Conservation (phyloP, 2,797 vertebrate genomes). For the Sebastes umbrosus region DNA sequence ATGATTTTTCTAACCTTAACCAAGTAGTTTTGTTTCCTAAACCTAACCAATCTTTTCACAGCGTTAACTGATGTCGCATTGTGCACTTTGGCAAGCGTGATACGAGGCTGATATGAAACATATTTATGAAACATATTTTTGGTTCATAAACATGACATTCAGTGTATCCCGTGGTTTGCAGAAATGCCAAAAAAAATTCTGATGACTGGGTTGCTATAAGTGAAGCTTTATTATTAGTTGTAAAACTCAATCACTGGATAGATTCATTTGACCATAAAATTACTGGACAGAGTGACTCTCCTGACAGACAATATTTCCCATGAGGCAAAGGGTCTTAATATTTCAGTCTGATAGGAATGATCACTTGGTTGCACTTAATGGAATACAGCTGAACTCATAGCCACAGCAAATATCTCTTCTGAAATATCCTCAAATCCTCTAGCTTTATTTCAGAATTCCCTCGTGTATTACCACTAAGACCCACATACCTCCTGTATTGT, state of each 20-base stretch:
- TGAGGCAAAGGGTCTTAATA: constrained; percentile 4
- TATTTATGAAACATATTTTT: too few species aligned
- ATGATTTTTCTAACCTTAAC: too few species aligned
- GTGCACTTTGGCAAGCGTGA: background rate
- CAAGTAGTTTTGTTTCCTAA: too few species aligned
- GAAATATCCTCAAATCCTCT: background rate
- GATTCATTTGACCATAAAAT: background rate
- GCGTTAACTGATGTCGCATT: too few species aligned
- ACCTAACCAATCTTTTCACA: too few species aligned
- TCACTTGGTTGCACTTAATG: constrained; percentile 15
- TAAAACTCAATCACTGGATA: background rate
- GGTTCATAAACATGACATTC: background rate
- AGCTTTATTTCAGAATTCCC: background rate
- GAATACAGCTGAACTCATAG: constrained; percentile 20
- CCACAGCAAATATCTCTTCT: background rate
- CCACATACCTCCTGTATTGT: constrained; percentile 3
- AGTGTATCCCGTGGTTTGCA: background rate
- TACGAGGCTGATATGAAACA: background rate
- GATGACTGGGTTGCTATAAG: background rate
- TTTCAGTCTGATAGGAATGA: constrained; percentile 16
- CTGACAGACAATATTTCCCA: constrained; percentile 23
- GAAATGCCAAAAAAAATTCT: background rate
- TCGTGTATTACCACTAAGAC: background rate
- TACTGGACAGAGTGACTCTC: background rate
- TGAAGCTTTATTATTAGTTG: background rate